These are phyloP conservation scores for Tenthredo scrophulariae DNA, from an alignment of 2,888 invertebrate species.

Conservation along the genomic window DNA sequence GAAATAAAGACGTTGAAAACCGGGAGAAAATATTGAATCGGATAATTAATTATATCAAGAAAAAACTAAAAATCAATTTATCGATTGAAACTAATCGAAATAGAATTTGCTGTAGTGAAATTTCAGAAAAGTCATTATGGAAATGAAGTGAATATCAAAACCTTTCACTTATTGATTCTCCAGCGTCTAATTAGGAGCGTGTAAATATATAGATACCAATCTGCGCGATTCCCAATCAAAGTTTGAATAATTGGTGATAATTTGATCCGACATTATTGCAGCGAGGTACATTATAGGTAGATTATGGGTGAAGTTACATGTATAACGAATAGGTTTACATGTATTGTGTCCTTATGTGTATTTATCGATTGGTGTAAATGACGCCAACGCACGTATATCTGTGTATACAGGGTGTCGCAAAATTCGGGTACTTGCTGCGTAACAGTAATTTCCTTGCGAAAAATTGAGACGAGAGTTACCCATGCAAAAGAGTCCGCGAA, in stretches of 20 bases:
- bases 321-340: background rate
- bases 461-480: too few relatives aligned
- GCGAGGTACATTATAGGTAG: background rate
- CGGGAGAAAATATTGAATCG: background rate
- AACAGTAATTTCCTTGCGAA: too few relatives aligned
- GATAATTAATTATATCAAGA: background rate
- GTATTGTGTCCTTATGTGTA: background rate
- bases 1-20: background rate
- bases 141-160: too few relatives aligned
- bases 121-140: too few relatives aligned
- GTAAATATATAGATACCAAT: background rate
- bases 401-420: too few relatives aligned
- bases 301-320: too few relatives aligned
- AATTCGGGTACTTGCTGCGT: too few relatives aligned
- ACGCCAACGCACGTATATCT: background rate
- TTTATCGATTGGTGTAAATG: background rate
- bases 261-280: background rate
- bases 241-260: constrained; percentile 14
- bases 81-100: background rate
- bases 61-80: background rate
- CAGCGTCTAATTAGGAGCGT: too few relatives aligned
- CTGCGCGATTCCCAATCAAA: background rate
- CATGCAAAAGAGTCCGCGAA: too few relatives aligned
- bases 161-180: too few relatives aligned
- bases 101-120: background rate